Evolutionary conservation across 2,113 vertebrate species (phyloP).

Genomic region (Hippocampus comes): DNA sequence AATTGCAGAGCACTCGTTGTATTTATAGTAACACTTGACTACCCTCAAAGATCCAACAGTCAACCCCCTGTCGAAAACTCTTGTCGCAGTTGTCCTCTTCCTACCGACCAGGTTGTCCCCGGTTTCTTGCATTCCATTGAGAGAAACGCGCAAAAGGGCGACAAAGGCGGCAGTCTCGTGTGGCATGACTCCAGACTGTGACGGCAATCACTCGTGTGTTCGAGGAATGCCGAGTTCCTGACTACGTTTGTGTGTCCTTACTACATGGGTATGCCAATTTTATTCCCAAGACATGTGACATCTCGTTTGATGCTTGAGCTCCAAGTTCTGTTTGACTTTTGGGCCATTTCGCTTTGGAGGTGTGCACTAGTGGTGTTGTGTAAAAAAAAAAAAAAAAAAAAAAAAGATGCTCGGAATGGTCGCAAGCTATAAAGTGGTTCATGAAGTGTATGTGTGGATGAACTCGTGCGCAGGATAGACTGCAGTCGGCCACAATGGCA

Average conservation of each 20-base stretch:
- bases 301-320: too few relatives aligned
- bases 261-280: slow-evolving; percentile 30
- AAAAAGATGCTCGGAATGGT: neutral
- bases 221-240: slow-evolving; percentile 30
- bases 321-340: too few relatives aligned
- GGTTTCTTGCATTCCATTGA: slow-evolving; percentile 4
- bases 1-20: slow-evolving; percentile 63
- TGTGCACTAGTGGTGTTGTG: neutral
- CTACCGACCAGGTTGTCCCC: neutral
- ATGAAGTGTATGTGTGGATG: neutral
- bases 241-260: slow-evolving; percentile 27
- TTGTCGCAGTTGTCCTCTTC: neutral
- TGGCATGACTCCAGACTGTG: slow-evolving; percentile 25
- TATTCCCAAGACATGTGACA: neutral
- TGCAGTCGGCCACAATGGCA: slow-evolving; percentile 55
- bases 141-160: slow-evolving; percentile 12
- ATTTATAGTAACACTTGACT: slow-evolving; percentile 74
- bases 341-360: neutral
- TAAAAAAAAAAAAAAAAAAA: too few relatives aligned
- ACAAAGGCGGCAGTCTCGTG: slow-evolving; percentile 35
- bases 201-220: slow-evolving; percentile 37
- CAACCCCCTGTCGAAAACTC: slow-evolving; percentile 14
- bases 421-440: neutral
- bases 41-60: slow-evolving; percentile 52
- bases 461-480: neutral